A percentile compares a stretch with the other conserved stretches of the same genome.
Conservation (phyloP, 2,113 vertebrate genomes). For the Atractosteus spatula region DNA sequence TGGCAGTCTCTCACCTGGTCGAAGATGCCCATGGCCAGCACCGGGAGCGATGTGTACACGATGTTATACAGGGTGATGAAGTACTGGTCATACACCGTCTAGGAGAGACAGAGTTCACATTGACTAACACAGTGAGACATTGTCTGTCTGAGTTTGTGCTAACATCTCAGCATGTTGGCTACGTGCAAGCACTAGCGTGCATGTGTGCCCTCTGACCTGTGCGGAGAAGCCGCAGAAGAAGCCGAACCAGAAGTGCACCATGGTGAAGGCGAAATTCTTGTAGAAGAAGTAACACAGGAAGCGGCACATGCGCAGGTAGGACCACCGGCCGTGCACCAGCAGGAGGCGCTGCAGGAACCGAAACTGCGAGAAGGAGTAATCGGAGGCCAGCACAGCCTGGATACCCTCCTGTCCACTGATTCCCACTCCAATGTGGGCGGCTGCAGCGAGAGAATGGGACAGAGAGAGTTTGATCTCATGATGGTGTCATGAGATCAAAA, state of each 20-base stretch:
- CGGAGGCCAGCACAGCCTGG: slow-evolving; percentile 87
- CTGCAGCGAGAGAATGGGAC: slow-evolving; percentile 45
- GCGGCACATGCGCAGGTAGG: slow-evolving; percentile 94
- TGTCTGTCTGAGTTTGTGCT: no score
- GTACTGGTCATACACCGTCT: slow-evolving; percentile 95
- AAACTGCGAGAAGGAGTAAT: slow-evolving; percentile 95
- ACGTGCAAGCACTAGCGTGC: neutral
- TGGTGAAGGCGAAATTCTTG: slow-evolving; percentile 97
- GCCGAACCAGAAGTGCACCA: slow-evolving; percentile 98
- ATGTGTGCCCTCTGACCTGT: slow-evolving; percentile 67
- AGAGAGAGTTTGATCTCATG: neutral
- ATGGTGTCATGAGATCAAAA: no score
- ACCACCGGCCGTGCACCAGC: slow-evolving; percentile 93
- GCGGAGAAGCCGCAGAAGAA: slow-evolving; percentile 96
- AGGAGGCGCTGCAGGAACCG: slow-evolving; percentile 91
- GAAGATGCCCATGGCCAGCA: slow-evolving; percentile 94
- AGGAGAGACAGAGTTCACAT: slow-evolving; percentile 5
- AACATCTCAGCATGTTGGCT: no score
- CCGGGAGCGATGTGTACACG: slow-evolving; percentile 91
- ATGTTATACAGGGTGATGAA: slow-evolving; percentile 97
- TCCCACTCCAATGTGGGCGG: slow-evolving; percentile 89
- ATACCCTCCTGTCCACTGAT: slow-evolving; percentile 95
- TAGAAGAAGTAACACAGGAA: slow-evolving; percentile 98
- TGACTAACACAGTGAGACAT: slow-evolving; percentile 55
- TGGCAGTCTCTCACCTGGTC: slow-evolving; percentile 77